Evolutionary conservation across 2,888 invertebrate genomes (phyloP), one percentile per base, ranked within the genome.

Genomic region (Drosophila ochracea): DNA sequence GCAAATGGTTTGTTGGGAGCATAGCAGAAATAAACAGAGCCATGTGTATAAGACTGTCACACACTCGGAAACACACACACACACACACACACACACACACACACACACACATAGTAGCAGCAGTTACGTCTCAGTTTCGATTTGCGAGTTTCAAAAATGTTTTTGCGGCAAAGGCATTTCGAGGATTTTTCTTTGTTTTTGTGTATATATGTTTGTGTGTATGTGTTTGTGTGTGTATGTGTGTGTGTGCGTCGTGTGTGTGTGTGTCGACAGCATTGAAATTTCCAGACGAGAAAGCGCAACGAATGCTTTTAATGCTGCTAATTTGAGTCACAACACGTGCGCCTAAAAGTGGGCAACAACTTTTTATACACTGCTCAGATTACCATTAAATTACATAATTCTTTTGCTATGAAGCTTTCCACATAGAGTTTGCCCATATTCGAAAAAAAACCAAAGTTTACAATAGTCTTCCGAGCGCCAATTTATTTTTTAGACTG

Each of bases 341-440:
- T 9, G 55, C 70, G 69, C 82, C 78, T 52, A 49, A 78, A 81
- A 80, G 78, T 54, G 61, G 58, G 70, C 79, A 73, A 52, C 54
- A 68, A 58, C 28, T 70, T 70, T 65, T 6, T 1, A 5, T 13
- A 7, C 31, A 21, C 21, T 5, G 21, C 43, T 5, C 43, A 11
- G 43, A 21, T 21, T 21, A 21, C 11, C 21, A 21, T 43, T 21
- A 43, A 43, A 43, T 43, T 47, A 7, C 4, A 13, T 1, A 47
- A 21, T 21, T 21, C 7, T 13, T 47, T 43, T 13, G 3, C n/a
- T 11, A 11, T 6, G 5, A 6, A 6, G 13, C 13, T 13, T 43
- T 13, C 21, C 6, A 13, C 3, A 21, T 13, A 21, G 13, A 7
- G 13, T 6, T 16, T 37, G 37, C 7, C 19, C 37, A 37, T 3